phyloP scores from a whole-genome alignment of 1,140 invertebrate genomes.

The Lepeophtheirus salmonis region DNA sequence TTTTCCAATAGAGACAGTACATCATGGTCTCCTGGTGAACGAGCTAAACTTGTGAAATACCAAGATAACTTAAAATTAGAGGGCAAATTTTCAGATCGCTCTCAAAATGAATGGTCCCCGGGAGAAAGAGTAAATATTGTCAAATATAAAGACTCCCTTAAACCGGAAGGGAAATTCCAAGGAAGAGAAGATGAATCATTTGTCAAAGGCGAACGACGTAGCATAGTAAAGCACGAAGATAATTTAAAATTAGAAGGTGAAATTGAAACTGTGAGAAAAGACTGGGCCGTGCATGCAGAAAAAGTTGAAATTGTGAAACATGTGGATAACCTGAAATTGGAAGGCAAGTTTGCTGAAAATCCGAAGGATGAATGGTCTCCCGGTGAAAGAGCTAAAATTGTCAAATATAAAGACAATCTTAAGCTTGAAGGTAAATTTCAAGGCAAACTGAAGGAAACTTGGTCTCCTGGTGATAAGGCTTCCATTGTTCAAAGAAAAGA shows the following conservation, averaged over 20 bases:
- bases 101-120: slow-evolving; percentile 9
- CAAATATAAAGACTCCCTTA: slow-evolving; percentile 24
- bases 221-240: slow-evolving; percentile 30
- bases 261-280: slow-evolving; percentile 25
- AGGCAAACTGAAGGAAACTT: slow-evolving; percentile 25
- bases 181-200: slow-evolving; percentile 7
- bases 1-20: slow-evolving; percentile 28
- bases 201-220: slow-evolving; percentile 26
- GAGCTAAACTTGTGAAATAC: slow-evolving; percentile 20
- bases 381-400: slow-evolving; percentile 22
- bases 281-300: slow-evolving; percentile 20
- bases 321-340: slow-evolving; percentile 22
- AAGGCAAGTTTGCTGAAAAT: slow-evolving; percentile 25
- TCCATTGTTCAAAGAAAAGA: slow-evolving; percentile 30
- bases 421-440: slow-evolving; percentile 22
- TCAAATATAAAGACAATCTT: slow-evolving; percentile 1
- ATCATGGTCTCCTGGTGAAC: slow-evolving; percentile 20
- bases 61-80: slow-evolving; percentile 24
- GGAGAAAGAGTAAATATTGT: slow-evolving; percentile 20
- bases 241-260: slow-evolving; percentile 42
- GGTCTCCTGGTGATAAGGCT: slow-evolving; percentile 26
- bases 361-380: slow-evolving; percentile 26
- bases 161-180: slow-evolving; percentile 25
- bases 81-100: slow-evolving; percentile 14
- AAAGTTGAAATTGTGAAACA: slow-evolving; percentile 21